Percentiles rank a stretch among this genome's conserved stretches.
These are phyloP conservation scores for Cydia pomonella DNA, from an alignment of 1,140 invertebrate species.

Conservation along the genomic window DNA sequence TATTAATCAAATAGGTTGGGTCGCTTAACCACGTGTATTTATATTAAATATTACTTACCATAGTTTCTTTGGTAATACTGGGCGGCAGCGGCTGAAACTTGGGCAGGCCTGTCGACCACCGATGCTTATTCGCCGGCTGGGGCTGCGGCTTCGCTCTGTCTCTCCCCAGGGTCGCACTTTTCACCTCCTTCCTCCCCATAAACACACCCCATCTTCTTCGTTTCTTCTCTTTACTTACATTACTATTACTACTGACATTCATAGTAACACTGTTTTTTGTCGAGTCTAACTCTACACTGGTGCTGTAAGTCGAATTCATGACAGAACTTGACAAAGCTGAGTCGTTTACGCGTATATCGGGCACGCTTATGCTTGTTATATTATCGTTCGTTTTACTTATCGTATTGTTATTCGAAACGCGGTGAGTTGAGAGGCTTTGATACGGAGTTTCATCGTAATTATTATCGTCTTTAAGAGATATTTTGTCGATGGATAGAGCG, in stretches of 20 bases:
- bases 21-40: too few relatives aligned
- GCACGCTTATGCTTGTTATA: constrained; percentile 70
- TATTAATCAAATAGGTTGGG: too few relatives aligned
- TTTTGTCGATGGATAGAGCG: constrained; percentile 48
- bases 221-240: constrained; percentile 81
- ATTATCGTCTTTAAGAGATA: constrained; percentile 62
- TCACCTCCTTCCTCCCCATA: constrained; percentile 82
- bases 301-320: constrained; percentile 63
- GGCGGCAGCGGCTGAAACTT: constrained; percentile 85
- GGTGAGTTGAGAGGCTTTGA: constrained; percentile 69
- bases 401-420: constrained; percentile 60
- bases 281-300: constrained; percentile 43
- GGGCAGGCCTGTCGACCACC: constrained; percentile 85
- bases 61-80: constrained; percentile 87
- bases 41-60: too few relatives aligned
- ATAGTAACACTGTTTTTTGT: constrained; percentile 49
- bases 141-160: constrained; percentile 78
- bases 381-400: constrained; percentile 67
- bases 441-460: constrained; percentile 71
- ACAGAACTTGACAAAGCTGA: constrained; percentile 62
- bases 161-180: constrained; percentile 84
- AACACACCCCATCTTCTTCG: constrained; percentile 84
- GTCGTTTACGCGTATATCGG: constrained; percentile 53
- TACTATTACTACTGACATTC: constrained; percentile 53
- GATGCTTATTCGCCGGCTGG: constrained; percentile 80